Conservation (phyloP, 1,140 invertebrate species). For the Condylostylus longicornis region DNA sequence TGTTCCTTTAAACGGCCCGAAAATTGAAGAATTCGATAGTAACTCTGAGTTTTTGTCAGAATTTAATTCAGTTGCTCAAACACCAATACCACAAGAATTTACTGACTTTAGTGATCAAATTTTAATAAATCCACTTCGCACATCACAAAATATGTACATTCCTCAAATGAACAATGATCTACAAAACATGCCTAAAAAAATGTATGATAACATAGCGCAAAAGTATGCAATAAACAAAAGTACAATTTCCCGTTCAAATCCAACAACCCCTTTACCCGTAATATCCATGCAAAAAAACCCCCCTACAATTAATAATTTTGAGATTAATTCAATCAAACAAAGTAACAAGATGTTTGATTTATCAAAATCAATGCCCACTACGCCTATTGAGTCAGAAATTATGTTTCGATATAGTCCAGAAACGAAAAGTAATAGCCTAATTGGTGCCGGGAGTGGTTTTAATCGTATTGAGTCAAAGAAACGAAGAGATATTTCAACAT, state of each 20-base stretch:
- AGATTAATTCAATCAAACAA: constrained; percentile 18
- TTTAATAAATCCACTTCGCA: constrained; percentile 1
- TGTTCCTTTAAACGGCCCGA: constrained; percentile 14
- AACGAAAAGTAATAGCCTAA: no score
- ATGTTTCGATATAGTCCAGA: no score
- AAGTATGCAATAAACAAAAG: background rate
- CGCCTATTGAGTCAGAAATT: no score
- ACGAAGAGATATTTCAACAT: no score
- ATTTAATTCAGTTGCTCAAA: constrained; percentile 48
- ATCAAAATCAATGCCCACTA: constrained; percentile 49
- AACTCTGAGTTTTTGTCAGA: constrained; percentile 33
- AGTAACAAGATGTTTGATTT: constrained; percentile 25
- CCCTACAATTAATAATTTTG: constrained; percentile 3
- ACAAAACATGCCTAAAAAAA: constrained; percentile 11
- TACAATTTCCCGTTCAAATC: background rate
- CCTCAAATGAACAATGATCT: background rate
- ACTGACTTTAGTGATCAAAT: constrained; percentile 41
- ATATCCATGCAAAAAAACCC: background rate
- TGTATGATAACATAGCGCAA: constrained; percentile 7
- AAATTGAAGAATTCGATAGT: background rate
- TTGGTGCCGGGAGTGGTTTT: no score
- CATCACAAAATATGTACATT: background rate
- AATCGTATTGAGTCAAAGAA: no score
- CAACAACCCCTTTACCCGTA: constrained; percentile 6
- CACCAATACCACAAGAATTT: constrained; percentile 52